These are phyloP conservation scores for Pogonomyrmex californicus DNA, from an alignment of 1,140 invertebrate genomes.

Conservation along the genomic window DNA sequence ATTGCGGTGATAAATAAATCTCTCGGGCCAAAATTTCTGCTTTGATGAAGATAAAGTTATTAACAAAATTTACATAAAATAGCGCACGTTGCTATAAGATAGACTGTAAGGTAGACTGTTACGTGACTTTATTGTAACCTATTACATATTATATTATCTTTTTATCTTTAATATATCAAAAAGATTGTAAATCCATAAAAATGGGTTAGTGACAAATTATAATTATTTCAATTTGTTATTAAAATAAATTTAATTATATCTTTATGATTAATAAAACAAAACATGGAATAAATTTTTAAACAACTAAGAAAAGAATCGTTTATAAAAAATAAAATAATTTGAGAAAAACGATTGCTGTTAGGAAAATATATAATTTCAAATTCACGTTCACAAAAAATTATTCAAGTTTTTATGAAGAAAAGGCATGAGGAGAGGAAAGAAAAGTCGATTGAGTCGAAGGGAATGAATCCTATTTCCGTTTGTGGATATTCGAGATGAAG, in stretches of 20 bases:
- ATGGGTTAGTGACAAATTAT: not conserved
- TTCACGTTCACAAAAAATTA: not conserved
- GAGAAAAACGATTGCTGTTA: too few species aligned
- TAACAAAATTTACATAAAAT: not conserved
- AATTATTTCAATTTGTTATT: not conserved
- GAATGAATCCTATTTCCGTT: conserved; percentile 36
- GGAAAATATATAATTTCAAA: too few species aligned
- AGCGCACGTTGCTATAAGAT: not conserved
- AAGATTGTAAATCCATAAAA: not conserved
- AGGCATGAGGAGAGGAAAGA: not conserved
- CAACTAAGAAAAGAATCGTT: not conserved
- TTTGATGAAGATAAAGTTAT: conserved; percentile 2
- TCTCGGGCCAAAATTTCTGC: conserved; percentile 16
- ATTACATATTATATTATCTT: not conserved
- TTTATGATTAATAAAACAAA: conserved; percentile 11
- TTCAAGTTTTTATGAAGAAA: not conserved
- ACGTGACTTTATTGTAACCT: not conserved
- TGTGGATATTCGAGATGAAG: conserved; percentile 56
- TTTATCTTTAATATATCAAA: not conserved
- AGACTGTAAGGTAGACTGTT: too few species aligned
- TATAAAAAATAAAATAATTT: not conserved
- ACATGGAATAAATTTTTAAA: not conserved
- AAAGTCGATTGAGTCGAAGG: not conserved
- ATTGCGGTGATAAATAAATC: conserved; percentile 48
- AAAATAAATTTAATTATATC: not conserved